Evolutionary conservation across 2,888 invertebrate species (phyloP).

Genomic region (Hypselothyrea guttata): DNA sequence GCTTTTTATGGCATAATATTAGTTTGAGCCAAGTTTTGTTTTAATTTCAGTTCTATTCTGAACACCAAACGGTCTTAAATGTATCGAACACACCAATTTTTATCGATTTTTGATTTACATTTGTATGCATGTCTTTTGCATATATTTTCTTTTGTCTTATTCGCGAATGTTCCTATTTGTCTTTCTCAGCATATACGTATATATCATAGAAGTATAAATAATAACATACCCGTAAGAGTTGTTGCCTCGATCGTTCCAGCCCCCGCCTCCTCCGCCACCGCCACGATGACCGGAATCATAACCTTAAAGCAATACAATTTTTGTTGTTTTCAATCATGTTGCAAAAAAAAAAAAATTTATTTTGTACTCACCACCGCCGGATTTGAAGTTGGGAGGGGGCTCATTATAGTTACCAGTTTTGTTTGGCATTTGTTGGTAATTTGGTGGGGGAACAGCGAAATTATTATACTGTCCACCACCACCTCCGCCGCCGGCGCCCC

Average conservation of each 20-base stretch:
- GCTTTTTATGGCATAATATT: too few relatives aligned
- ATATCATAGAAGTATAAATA: slow-evolving; percentile 22
- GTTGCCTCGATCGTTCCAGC: slow-evolving; percentile 72
- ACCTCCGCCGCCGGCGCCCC: slow-evolving; percentile 58
- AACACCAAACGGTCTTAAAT: too few relatives aligned
- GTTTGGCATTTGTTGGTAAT: slow-evolving; percentile 78
- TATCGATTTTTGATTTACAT: too few relatives aligned
- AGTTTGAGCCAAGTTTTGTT: too few relatives aligned
- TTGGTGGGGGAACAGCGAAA: slow-evolving; percentile 81
- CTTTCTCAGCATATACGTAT: not conserved
- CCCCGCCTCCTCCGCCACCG: slow-evolving; percentile 66
- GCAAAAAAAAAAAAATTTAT: not conserved
- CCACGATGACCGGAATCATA: slow-evolving; percentile 76
- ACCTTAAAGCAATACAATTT: slow-evolving; percentile 63
- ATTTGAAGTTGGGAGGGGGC: slow-evolving; percentile 80
- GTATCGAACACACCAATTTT: too few relatives aligned
- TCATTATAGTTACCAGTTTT: slow-evolving; percentile 80
- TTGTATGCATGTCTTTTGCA: too few relatives aligned
- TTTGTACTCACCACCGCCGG: slow-evolving; percentile 69
- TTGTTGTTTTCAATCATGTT: slow-evolving; percentile 10
- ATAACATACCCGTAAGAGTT: slow-evolving; percentile 81
- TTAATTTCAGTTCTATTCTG: too few relatives aligned
- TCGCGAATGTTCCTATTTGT: too few relatives aligned
- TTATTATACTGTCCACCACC: slow-evolving; percentile 78
- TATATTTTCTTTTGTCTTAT: too few relatives aligned